Evolutionary conservation across 2,888 invertebrate species (phyloP), one percentile per base, ranked within the genome.

Genomic region (Tenthredo mesomela): DNA sequence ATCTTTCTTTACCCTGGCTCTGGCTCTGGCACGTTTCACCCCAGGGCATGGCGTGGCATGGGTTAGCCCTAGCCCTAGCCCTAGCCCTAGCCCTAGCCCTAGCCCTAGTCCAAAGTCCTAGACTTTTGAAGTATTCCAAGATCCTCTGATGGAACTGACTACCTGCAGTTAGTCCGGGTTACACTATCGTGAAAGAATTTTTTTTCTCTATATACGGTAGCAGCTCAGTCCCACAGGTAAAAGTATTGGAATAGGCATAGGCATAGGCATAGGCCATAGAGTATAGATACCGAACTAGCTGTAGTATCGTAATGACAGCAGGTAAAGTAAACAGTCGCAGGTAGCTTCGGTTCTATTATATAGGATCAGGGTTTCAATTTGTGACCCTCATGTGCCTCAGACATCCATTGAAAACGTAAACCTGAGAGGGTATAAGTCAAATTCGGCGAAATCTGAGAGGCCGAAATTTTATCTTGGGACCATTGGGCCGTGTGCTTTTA

Each of bases 241-340:
- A 3, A 47, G 47, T 47, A 47, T 47, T 47, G 47, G 47, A 47
- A 47, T 47, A 47, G 47, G 3, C 15, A 47, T 47, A 7, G 25
- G 77, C 9, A 54, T n/a, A 47, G 47, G 3, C 15, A 47, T 47
- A 7, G 25, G 77, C 9, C n/a, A 54, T n/a, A n/a, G n/a, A n/a
- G 77, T 18, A 54, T n/a, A 29, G 61, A 61, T n/a, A n/a, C 18
- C 12, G 33, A 37, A 4, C 77, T 37, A 29, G 58, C n/a, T n/a
- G 78, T 78, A n/a, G 58, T 50, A 78, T 85, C 84, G 86, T 87
- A 88, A 87, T 86, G 86, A 85, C 88, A 80, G 84, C 87, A 70
- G 86, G 85, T 85, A 87, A 54, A 84, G 86, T 65, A 87, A 88
- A 87, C 85, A 86, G 84, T 54, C 85, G 80, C 89, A 89, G 89